Base-by-base conservation (phyloP, 2,888 invertebrate genomes). In the Spicauda simplicius region DNA sequence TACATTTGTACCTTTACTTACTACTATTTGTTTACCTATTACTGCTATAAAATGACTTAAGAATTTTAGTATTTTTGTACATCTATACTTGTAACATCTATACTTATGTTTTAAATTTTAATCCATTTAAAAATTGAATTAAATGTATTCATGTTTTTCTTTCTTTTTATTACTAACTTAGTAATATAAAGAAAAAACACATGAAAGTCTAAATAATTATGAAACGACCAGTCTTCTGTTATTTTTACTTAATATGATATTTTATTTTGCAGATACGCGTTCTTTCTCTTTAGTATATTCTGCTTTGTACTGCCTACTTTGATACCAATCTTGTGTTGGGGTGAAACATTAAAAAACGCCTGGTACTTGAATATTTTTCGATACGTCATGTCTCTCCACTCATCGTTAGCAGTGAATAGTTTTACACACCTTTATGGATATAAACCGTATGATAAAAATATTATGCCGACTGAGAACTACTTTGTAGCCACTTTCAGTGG, bases 361-460 rank as follows among this genome's bases (percentile, higher is more conserved):
- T 93, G 88, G 87, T 87, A 90, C 69, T 77, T 89, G 7, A 80
- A 80, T 8, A 88, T 94, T 63, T 78, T 95, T 11, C 90, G 96
- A 48, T 95, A 95, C 78, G 82, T 89, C 12, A 73, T 92, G 60
- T 92, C 91, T 8, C 90, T 96, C n/a, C 94, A 96, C 78, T 86
- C 90, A 69, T 95, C 95, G 0, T 96, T 95, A 93, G 83, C 94
- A n/a, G 94, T 96, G 1, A 96, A 96, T 85, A 95, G 95, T 73
- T 94, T 92, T 2, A 95, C 95, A n/a, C 96, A 96, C 79, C 77
- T 86, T 37, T 93, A 85, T 84, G 93, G 93, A 0, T 78, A 82
- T 53, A 87, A 83, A 60, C 90, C 93, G 41, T 93, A 93, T 63
- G 90, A 95, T 68, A 83, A 78, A 72, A 72, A 60, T 10, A 80